phyloP scores from a whole-genome alignment of 2,888 invertebrate genomes.

The Tethea ocularis region DNA sequence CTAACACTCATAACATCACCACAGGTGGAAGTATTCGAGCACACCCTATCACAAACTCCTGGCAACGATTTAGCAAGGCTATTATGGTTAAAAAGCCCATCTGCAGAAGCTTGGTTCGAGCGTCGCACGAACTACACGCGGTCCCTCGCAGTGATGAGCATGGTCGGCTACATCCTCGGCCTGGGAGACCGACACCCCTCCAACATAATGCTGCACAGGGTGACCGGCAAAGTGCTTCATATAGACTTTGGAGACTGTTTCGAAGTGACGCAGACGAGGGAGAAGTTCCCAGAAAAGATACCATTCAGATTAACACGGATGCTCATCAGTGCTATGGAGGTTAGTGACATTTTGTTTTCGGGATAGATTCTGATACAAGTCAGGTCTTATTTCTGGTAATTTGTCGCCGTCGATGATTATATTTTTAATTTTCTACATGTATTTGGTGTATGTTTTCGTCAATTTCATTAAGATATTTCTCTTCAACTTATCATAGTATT shows the following conservation, averaged over 20 bases:
- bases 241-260: conserved; percentile 99
- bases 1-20: not conserved
- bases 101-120: conserved; percentile 99
- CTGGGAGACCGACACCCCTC: conserved; percentile 99
- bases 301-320: conserved; percentile 98
- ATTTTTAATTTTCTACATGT: too few species aligned
- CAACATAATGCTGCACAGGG: conserved; percentile 97
- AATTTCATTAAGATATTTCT: too few species aligned
- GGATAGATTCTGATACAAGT: not conserved
- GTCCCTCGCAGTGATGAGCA: conserved; percentile 99
- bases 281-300: conserved; percentile 99
- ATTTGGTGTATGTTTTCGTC: too few species aligned
- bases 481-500: too few species aligned
- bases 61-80: conserved; percentile 97
- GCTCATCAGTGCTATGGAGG: conserved; percentile 99
- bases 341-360: conserved; percentile 25
- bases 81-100: conserved; percentile 98
- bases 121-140: conserved; percentile 98
- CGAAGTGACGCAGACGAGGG: conserved; percentile 98
- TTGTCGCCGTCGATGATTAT: too few species aligned
- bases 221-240: conserved; percentile 98
- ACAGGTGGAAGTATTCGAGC: conserved; percentile 96
- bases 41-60: conserved; percentile 95
- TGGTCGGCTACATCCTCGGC: conserved; percentile 98
- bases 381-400: too few species aligned